Base-by-base conservation (phyloP, 2,888 invertebrate species). In the Lacanobia wlatinum region DNA sequence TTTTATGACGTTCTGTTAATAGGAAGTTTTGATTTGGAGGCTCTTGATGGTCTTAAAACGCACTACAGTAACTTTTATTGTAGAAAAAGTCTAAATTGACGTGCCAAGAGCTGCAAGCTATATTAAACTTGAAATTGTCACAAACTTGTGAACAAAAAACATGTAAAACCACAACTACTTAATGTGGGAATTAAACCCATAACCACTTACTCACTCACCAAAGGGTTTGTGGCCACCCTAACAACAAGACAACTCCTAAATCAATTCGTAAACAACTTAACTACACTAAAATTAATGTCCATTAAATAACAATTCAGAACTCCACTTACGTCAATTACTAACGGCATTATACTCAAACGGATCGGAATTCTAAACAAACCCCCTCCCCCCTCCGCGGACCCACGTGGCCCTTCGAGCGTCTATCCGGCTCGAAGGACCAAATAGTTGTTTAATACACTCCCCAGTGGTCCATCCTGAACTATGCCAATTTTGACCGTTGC, bases 251-350 rank as follows among this genome's bases (percentile, higher is more conserved):
- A 3, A 34, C 23, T 46, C 50, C 55, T 69, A 69, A 80, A 73
- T 80, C 73, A 72, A 73, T 64, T 56, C n/a, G 43, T 53, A 70
- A 73, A 69, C 28, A 79, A 69, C 66, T 66, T 53, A 70, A 82
- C 66, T 56, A 67, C 56, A 69, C 56, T 28, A 56, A 79, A 66
- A 70, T 79, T 67, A 53, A 83, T 70, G 69, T 73, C 58, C 66
- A 85, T 76, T 78, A 80, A 72, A 76, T 78, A 80, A 69, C 78
- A 68, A 70, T 80, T 68, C 53, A 21, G 38, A 84, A 83, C 61
- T 84, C 86, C 84, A 83, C 86, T 84, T 74, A 80, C 58, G 65
- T 73, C 86, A 80, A 84, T 84, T 84, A 86, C 78, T 79, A 66
- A 73, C 59, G 53, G 73, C 50, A 85, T 84, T 84, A 83, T 80